Evolutionary conservation across 1,140 invertebrate species (phyloP).

Genomic region (Dendroctonus ponderosae): DNA sequence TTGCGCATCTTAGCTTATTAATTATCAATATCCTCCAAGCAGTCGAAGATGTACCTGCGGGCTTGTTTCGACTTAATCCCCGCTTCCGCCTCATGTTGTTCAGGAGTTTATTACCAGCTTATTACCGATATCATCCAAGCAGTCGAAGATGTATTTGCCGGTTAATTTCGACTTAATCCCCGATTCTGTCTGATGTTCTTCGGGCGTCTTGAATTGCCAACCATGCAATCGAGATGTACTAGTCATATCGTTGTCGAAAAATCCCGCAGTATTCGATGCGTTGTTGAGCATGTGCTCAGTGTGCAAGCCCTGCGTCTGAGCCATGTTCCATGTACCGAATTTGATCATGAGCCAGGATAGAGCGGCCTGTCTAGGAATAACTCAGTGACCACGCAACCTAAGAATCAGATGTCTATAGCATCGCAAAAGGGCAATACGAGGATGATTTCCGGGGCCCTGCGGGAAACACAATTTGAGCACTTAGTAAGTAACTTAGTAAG

Average conservation of each 20-base stretch:
- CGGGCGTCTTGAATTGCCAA: constrained; percentile 97
- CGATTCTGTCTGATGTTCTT: constrained; percentile 95
- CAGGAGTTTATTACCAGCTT: no score
- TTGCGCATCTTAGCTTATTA: background rate
- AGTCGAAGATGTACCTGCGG: constrained; percentile 99
- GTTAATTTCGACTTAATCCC: constrained; percentile 99
- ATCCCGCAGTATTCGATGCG: constrained; percentile 97
- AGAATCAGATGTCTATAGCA: constrained; percentile 99
- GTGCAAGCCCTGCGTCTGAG: constrained; percentile 83
- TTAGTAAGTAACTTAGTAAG: constrained; percentile 21
- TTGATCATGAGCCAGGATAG: constrained; percentile 99
- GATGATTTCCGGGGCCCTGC: constrained; percentile 95
- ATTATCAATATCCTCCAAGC: constrained; percentile 91
- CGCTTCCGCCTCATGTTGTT: constrained; percentile 97
- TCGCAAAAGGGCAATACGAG: constrained; percentile 97
- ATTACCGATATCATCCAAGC: constrained; percentile 91
- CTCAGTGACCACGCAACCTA: constrained; percentile 99
- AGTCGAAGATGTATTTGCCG: constrained; percentile 99
- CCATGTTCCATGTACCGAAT: constrained; percentile 88
- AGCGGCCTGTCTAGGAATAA: constrained; percentile 99
- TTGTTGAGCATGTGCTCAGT: constrained; percentile 99
- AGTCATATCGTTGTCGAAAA: constrained; percentile 96
- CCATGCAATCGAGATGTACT: constrained; percentile 96
- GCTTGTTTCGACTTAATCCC: constrained; percentile 99
- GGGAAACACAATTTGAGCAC: constrained; percentile 39